Evolutionary conservation across 2,113 vertebrate genomes (phyloP).

Genomic region (Eulemur macaco): DNA sequence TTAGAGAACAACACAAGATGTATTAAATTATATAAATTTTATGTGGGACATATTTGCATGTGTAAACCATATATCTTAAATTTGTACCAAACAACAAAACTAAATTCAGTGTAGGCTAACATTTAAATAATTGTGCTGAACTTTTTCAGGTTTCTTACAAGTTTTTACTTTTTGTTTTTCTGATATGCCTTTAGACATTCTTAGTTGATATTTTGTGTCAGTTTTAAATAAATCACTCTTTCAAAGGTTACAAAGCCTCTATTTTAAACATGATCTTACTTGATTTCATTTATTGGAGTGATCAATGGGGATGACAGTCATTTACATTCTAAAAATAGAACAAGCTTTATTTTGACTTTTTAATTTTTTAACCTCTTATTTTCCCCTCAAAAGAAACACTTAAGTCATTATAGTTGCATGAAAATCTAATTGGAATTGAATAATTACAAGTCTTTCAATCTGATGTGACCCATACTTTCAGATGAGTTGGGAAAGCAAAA

Average conservation of each 20-base stretch:
- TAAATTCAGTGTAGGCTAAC: neutral
- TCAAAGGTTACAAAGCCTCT: neutral
- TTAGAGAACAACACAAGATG: neutral
- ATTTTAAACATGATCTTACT: neutral
- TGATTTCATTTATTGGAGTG: neutral
- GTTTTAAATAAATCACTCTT: neutral
- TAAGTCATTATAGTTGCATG: neutral
- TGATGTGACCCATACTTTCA: neutral
- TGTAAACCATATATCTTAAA: neutral
- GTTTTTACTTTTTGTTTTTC: slow-evolving; percentile 22
- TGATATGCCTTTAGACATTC: neutral
- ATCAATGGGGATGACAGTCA: neutral
- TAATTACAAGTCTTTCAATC: neutral
- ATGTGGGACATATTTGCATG: neutral
- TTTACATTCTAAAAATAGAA: neutral
- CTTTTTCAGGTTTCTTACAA: neutral
- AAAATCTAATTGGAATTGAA: neutral
- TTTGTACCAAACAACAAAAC: neutral
- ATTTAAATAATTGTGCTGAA: neutral
- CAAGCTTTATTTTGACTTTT: neutral
- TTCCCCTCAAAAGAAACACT: neutral
- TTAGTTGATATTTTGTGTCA: neutral
- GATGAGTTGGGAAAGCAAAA: neutral
- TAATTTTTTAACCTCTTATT: neutral
- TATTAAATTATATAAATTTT: neutral